Evolutionary conservation across 2,797 vertebrate species (phyloP).

Genomic region (Cuculus canorus): DNA sequence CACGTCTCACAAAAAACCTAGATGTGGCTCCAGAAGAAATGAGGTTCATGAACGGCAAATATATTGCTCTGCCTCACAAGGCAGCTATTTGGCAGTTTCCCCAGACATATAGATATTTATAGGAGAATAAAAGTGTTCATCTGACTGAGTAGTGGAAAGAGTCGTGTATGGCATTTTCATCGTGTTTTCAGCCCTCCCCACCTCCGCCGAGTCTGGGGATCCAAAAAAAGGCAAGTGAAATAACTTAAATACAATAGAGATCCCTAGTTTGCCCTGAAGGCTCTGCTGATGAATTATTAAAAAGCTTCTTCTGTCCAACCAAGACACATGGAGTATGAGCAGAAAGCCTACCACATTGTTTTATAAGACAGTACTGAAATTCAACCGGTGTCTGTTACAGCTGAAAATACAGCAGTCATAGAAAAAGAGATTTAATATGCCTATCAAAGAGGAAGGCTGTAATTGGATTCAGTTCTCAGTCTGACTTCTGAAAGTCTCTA

Average conservation of each 20-base stretch:
- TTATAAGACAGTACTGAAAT: constrained; percentile 28
- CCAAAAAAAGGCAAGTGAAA: constrained; percentile 48
- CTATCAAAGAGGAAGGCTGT: constrained; percentile 23
- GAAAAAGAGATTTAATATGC: constrained; percentile 44
- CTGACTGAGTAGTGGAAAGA: constrained; percentile 55
- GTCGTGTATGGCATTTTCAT: constrained; percentile 59
- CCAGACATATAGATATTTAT: constrained; percentile 59
- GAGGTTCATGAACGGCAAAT: background rate
- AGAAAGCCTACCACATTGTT: constrained; percentile 27
- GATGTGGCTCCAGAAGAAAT: constrained; percentile 14
- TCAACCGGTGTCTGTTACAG: constrained; percentile 28
- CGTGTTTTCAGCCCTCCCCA: background rate
- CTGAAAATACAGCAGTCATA: constrained; percentile 35
- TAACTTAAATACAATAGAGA: constrained; percentile 56
- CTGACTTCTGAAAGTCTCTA: constrained; percentile 13
- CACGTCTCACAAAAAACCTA: background rate
- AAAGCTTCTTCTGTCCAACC: constrained; percentile 24
- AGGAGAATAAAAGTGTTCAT: constrained; percentile 63
- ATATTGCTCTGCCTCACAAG: constrained; percentile 24
- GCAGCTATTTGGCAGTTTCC: constrained; percentile 58
- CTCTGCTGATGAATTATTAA: constrained; percentile 51
- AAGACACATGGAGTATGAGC: background rate
- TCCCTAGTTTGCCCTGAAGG: constrained; percentile 11
- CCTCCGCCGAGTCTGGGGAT: background rate
- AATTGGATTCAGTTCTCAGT: constrained; percentile 21